Conservation (phyloP, 2,113 vertebrate genomes). For the Oxygymnocypris stewartii region DNA sequence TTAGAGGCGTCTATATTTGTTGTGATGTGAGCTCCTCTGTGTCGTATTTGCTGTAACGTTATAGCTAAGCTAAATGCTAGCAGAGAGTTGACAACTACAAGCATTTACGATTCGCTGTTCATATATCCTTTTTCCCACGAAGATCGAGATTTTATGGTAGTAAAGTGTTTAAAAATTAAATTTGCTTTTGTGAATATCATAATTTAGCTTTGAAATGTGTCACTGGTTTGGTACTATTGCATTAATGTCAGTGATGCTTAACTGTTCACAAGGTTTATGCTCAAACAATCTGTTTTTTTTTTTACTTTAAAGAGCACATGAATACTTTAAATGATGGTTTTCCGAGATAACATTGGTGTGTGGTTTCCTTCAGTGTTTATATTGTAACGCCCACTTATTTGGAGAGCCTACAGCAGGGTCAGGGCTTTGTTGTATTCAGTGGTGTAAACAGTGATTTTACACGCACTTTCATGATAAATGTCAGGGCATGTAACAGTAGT, state of each 20-base stretch:
- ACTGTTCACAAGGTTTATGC: neutral
- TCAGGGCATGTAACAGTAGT: neutral
- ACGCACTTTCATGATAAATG: neutral
- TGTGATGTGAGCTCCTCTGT: neutral
- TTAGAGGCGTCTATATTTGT: neutral
- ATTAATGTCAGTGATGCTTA: neutral
- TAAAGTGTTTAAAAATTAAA: neutral
- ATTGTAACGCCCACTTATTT: slow-evolving; percentile 13
- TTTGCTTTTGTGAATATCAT: too few relatives aligned
- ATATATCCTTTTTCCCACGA: neutral
- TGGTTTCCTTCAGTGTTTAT: slow-evolving; percentile 18
- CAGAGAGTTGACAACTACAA: slow-evolving; percentile 28
- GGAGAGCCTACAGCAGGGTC: slow-evolving; percentile 1
- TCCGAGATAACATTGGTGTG: neutral
- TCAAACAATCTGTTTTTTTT: neutral
- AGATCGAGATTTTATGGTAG: neutral
- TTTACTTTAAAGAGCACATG: neutral
- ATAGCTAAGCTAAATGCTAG: slow-evolving; percentile 42
- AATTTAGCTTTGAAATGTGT: neutral
- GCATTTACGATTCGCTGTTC: neutral
- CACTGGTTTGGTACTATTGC: neutral
- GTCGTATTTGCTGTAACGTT: neutral
- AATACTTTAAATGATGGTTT: neutral
- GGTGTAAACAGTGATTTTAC: slow-evolving; percentile 9
- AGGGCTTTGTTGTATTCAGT: slow-evolving; percentile 3